Evolutionary conservation across 2,113 vertebrate species (phyloP).

Genomic region (Spea multiplicata): DNA sequence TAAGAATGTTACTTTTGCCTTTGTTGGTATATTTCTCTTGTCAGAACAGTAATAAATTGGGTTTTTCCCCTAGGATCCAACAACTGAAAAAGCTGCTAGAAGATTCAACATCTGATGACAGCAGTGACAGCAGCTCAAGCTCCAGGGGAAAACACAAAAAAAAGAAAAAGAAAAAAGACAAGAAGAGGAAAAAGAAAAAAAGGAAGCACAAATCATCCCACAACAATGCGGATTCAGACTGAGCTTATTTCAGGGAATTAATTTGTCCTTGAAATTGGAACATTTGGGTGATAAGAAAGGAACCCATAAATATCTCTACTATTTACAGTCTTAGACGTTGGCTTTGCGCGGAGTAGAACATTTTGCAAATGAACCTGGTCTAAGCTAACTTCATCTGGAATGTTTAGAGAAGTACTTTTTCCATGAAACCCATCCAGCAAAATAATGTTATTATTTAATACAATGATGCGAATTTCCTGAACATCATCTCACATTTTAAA

Average conservation of each 20-base stretch:
- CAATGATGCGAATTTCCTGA: too few species aligned
- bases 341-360: background rate
- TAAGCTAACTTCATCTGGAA: too few species aligned
- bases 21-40: too few species aligned
- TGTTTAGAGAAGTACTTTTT: too few species aligned
- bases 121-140: slow-evolving; percentile 68
- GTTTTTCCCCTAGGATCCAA: slow-evolving; percentile 74
- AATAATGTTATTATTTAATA: too few species aligned
- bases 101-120: slow-evolving; percentile 83
- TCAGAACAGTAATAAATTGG: too few species aligned
- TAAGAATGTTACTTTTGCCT: too few species aligned
- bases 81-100: slow-evolving; percentile 88
- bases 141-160: slow-evolving; percentile 60
- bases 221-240: slow-evolving; percentile 71
- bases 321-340: background rate
- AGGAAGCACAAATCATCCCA: slow-evolving; percentile 70
- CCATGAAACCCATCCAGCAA: too few species aligned
- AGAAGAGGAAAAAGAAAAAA: slow-evolving; percentile 66
- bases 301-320: too few species aligned
- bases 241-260: slow-evolving; percentile 44
- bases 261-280: background rate
- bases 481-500: too few species aligned
- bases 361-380: background rate
- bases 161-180: slow-evolving; percentile 77
- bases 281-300: background rate